A percentile compares a stretch with the other conserved stretches of the same genome.
Evolutionary conservation across 2,797 vertebrate species (phyloP).

Genomic region (Geotrypetes seraphini): DNA sequence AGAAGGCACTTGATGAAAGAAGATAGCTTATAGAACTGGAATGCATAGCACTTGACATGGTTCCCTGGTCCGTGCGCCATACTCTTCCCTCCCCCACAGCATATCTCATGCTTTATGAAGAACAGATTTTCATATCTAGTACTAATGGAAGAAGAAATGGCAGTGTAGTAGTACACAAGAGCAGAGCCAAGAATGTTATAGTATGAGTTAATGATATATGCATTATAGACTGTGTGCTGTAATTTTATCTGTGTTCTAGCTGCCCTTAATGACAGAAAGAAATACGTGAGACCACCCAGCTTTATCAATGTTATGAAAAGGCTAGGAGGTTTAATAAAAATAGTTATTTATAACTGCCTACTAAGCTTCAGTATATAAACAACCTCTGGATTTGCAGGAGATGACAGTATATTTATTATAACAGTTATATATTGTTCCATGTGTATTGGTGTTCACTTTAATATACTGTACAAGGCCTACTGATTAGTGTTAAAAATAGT

Average conservation of each 20-base stretch:
- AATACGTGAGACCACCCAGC: constrained; percentile 14
- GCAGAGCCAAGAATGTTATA: constrained; percentile 23
- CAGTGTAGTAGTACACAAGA: constrained; percentile 6
- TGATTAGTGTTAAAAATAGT: constrained; percentile 19
- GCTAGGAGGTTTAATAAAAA: constrained; percentile 12
- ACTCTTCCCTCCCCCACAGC: too few species aligned
- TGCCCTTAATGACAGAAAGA: not conserved
- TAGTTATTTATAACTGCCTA: constrained; percentile 19
- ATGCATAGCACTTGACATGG: too few species aligned
- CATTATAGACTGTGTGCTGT: constrained; percentile 19
- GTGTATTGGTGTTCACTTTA: too few species aligned
- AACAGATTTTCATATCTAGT: too few species aligned
- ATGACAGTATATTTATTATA: constrained; percentile 11
- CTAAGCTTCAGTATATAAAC: constrained; percentile 12
- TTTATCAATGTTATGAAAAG: constrained; percentile 15
- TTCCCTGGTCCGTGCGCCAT: too few species aligned
- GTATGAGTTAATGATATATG: constrained; percentile 25
- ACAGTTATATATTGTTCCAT: constrained; percentile 9
- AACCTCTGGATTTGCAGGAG: constrained; percentile 14
- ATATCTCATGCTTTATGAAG: too few species aligned
- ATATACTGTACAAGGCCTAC: constrained; percentile 24
- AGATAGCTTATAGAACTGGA: too few species aligned
- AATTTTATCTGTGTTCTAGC: constrained; percentile 27
- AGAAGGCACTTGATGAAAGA: too few species aligned
- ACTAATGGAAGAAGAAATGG: too few species aligned